Evolutionary conservation across 2,888 invertebrate genomes (phyloP).

Genomic region (Calliopum simillimum): DNA sequence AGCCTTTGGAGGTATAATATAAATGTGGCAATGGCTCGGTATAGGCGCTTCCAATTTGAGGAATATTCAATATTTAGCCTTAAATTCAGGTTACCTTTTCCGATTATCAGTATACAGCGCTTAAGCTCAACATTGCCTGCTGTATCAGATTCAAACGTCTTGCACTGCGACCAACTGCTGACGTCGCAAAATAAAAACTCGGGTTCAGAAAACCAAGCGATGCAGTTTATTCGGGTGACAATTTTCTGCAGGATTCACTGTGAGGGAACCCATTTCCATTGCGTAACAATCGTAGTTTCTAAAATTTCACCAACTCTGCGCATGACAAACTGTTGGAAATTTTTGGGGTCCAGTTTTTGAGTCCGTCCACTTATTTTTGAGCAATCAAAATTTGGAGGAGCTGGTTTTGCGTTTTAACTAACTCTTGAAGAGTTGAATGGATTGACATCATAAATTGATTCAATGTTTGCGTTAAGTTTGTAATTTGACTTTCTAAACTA

Average conservation of each 20-base stretch:
- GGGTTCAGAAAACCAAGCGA: constrained; percentile 39
- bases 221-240: not conserved
- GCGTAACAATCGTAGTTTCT: constrained; percentile 33
- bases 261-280: constrained; percentile 42
- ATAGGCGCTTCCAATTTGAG: too few relatives aligned
- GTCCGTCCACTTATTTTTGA: too few relatives aligned
- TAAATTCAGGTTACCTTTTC: too few relatives aligned
- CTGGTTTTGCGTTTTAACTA: too few relatives aligned
- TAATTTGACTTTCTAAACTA: too few relatives aligned
- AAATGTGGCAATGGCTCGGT: constrained; percentile 7
- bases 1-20: constrained; percentile 14
- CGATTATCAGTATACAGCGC: constrained; percentile 15
- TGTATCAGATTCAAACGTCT: constrained; percentile 24
- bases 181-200: constrained; percentile 27
- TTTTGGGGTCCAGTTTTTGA: constrained; percentile 38
- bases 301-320: constrained; percentile 40
- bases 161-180: constrained; percentile 36
- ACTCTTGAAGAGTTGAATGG: too few relatives aligned
- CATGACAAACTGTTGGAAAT: constrained; percentile 43
- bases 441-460: too few relatives aligned
- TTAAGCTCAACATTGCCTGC: constrained; percentile 14
- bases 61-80: too few relatives aligned
- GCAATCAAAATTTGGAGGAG: too few relatives aligned
- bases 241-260: constrained; percentile 37
- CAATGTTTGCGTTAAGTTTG: too few relatives aligned